Conservation (phyloP, 37 sponge, comb jelly and placozoan genomes). For the Amphimedon queenslandica region DNA sequence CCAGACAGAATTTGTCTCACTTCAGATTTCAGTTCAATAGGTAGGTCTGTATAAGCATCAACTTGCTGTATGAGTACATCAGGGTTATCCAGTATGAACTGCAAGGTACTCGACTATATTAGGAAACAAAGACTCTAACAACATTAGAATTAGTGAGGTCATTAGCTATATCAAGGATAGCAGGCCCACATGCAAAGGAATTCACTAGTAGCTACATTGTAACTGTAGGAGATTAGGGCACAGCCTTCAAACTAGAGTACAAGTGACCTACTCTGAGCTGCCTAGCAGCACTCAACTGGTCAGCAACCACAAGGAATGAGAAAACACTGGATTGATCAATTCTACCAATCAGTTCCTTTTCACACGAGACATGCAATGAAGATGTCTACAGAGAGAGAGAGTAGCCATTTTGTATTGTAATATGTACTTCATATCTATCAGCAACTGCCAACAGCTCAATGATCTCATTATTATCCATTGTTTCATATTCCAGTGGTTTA, state of each 20-base stretch:
- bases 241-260: background rate
- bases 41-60: constrained; percentile 30
- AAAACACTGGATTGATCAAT: constrained; percentile 42
- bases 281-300: constrained; percentile 35
- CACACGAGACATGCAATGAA: constrained; percentile 27
- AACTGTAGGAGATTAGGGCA: background rate
- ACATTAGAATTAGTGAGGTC: background rate
- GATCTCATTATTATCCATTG: constrained; percentile 28
- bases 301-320: constrained; percentile 47
- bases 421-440: constrained; percentile 27
- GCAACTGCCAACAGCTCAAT: constrained; percentile 53
- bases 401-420: background rate
- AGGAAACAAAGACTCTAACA: no score
- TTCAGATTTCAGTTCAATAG: constrained; percentile 39
- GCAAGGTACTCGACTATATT: constrained; percentile 34
- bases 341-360: constrained; percentile 26
- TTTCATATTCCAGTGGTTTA: constrained; percentile 6
- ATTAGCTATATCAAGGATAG: background rate
- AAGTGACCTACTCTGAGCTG: constrained; percentile 18
- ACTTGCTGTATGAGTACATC: constrained; percentile 45
- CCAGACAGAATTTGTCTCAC: constrained; percentile 23
- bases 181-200: background rate
- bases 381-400: constrained; percentile 15
- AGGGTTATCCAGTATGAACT: constrained; percentile 32
- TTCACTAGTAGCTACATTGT: background rate